Conservation (phyloP, 2,888 invertebrate genomes). For the Ommatoiulus sabulosus region DNA sequence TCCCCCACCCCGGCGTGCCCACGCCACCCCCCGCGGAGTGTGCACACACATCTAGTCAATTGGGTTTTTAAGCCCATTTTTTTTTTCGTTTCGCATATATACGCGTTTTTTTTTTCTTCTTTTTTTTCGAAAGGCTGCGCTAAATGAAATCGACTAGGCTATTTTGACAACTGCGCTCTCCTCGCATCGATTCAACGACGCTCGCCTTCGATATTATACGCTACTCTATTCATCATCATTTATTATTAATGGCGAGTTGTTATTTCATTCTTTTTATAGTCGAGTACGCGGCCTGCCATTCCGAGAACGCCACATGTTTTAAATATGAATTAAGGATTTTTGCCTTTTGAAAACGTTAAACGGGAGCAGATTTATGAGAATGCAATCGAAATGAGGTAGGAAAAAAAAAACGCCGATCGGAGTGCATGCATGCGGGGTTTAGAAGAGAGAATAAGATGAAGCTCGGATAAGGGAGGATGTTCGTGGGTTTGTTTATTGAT, state of each 20-base stretch:
- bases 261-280: constrained; percentile 55
- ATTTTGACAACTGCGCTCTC: constrained; percentile 46
- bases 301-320: background rate
- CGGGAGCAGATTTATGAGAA: constrained; percentile 26
- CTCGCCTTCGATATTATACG: background rate
- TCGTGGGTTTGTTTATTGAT: background rate
- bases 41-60: background rate
- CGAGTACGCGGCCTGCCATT: constrained; percentile 30
- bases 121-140: background rate
- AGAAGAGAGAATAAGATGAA: background rate
- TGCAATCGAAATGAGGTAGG: background rate
- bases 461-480: background rate
- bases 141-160: constrained; percentile 49
- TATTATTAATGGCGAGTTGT: constrained; percentile 54
- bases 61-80: constrained; percentile 37
- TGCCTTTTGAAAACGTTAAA: constrained; percentile 30
- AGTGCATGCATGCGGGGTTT: background rate
- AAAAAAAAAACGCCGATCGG: background rate
- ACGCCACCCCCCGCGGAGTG: background rate
- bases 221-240: constrained; percentile 56
- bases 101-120: background rate
- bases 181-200: constrained; percentile 1
- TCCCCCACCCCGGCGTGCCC: background rate
- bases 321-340: constrained; percentile 53
- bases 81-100: background rate